Base-by-base conservation (phyloP, 2,113 vertebrate species). In the Dissostichus mawsoni region DNA sequence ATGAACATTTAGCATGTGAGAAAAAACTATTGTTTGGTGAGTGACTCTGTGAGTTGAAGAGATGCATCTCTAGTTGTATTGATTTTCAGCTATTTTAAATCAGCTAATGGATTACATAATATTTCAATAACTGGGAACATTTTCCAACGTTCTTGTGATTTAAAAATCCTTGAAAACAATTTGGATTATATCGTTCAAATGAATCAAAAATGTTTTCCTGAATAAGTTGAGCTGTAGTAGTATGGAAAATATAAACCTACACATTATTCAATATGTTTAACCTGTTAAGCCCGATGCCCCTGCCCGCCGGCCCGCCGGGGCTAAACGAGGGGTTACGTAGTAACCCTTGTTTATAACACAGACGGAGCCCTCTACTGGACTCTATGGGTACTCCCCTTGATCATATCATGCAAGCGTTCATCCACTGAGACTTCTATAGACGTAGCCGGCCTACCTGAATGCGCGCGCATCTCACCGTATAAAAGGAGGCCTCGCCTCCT, bases 1-100 rank as follows among this genome's bases (percentile, higher is more conserved):
- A 9, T 10, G 5, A 14, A 66, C 51, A 47, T 56, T 56, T 8
- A 47, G 61, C 36, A 47, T 48, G 1, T 6, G 47, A 66, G 11
- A 56, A 45, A 65, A 25, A 45, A 12, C 6, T 8, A 75, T 11
- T 29, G 36, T 41, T 6, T 7, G 8, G 36, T 41, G 36, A 41
- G 36, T 41, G 51, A 52, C n/a, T 44, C 2, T n/a, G 47, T 62
- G 47, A 8, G 13, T 11, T 53, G 25, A 41, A 11, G 36, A 73
- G 12, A 52, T 13, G 12, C 8, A 72, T 61, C 17, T 59, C 56
- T 20, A n/a, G 7, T 58, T 58, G 20, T 17, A 14, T 17, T 11
- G 20, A 71, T 29, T 56, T 48, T 47, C 55, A 47, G 20, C 29
- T 56, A 52, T 57, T 56, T 69, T n/a, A 45, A 56, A 69, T 69